phyloP scores from a whole-genome alignment of 2,797 vertebrate species.

The Rhodeus uyekii region DNA sequence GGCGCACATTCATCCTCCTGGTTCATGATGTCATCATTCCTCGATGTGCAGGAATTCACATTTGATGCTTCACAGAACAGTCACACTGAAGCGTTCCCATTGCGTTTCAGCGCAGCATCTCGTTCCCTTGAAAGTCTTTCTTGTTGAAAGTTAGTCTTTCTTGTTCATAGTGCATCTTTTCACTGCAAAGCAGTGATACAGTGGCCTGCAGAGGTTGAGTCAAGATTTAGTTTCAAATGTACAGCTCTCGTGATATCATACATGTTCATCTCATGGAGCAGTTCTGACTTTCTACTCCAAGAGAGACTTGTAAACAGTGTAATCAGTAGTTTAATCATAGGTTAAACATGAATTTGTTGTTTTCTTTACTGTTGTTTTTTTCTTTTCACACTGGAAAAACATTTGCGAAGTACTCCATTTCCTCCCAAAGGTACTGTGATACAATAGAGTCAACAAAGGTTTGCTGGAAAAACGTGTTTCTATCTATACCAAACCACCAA shows the following conservation, averaged over 20 bases:
- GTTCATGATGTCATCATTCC: too few species aligned
- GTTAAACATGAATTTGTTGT: neutral
- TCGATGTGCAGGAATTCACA: too few species aligned
- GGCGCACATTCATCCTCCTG: too few species aligned
- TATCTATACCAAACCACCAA: neutral
- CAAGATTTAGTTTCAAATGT: constrained; percentile 28
- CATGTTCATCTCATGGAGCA: neutral
- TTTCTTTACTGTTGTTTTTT: neutral
- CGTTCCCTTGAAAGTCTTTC: too few species aligned
- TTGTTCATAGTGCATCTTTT: neutral
- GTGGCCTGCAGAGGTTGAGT: neutral
- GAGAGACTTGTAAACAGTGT: neutral
- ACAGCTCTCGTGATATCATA: constrained; percentile 32
- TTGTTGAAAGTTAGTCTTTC: too few species aligned
- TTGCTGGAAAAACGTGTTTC: neutral
- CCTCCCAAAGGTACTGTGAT: neutral
- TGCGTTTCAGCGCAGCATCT: too few species aligned
- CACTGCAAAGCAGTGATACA: neutral
- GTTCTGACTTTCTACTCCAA: neutral
- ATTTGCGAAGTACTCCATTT: neutral
- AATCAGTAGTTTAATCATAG: constrained; percentile 4
- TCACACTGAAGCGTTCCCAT: too few species aligned
- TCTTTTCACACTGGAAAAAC: neutral
- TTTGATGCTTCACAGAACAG: too few species aligned
- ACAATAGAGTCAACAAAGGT: neutral